These are phyloP conservation scores for Apodemia mormo DNA, from an alignment of 2,888 invertebrate species.

Conservation along the genomic window DNA sequence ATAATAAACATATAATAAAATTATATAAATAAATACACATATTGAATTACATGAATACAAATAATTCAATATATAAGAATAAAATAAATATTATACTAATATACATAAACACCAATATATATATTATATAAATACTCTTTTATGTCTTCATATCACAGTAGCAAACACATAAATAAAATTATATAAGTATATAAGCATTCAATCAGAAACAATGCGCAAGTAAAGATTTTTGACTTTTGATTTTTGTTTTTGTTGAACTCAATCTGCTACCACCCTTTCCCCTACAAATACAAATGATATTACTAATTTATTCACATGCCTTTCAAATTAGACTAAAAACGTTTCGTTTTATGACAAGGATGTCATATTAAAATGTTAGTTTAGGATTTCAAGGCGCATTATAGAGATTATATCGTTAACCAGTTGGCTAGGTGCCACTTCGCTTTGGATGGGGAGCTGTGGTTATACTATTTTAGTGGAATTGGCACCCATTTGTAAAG, in stretches of 20 bases:
- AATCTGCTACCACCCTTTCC: neutral
- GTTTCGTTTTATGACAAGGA: constrained; percentile 24
- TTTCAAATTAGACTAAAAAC: constrained; percentile 27
- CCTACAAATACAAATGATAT: constrained; percentile 30
- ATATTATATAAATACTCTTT: too few species aligned
- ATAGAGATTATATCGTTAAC: constrained; percentile 45
- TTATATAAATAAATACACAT: too few species aligned
- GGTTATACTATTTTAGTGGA: constrained; percentile 49
- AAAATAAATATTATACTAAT: too few species aligned
- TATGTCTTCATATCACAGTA: too few species aligned
- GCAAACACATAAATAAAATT: too few species aligned
- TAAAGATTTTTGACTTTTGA: too few species aligned
- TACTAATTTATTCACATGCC: constrained; percentile 42
- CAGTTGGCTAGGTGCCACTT: constrained; percentile 55
- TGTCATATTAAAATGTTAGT: constrained; percentile 44
- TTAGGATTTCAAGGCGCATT: constrained; percentile 40
- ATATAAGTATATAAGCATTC: too few species aligned
- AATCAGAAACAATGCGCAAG: too few species aligned
- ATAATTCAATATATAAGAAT: too few species aligned
- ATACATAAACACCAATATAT: too few species aligned
- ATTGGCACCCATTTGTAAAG: constrained; percentile 52
- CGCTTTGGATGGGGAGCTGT: constrained; percentile 41
- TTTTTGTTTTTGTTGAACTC: neutral
- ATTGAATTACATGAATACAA: too few species aligned
- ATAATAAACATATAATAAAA: too few species aligned